Conservation (phyloP, 2,113 vertebrate genomes). For the Solenodon paradoxus region DNA sequence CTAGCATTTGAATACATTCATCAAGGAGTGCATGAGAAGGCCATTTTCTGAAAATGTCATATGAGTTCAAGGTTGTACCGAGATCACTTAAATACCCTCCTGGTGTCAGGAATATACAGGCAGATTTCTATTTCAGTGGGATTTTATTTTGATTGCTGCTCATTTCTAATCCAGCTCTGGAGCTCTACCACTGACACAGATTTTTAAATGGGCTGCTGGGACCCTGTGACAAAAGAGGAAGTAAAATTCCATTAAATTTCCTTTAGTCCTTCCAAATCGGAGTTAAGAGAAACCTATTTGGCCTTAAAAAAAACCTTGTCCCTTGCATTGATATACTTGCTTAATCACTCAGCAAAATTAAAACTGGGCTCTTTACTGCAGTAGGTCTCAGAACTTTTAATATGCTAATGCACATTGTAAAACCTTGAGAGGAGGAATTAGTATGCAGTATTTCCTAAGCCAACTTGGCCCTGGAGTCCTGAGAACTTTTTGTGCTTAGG, state of each 20-base stretch:
- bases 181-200: not conserved
- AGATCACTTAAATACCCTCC: not conserved
- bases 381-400: constrained; percentile 60
- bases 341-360: constrained; percentile 30
- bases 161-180: not conserved
- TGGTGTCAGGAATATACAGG: not conserved
- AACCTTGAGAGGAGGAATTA: constrained; percentile 4
- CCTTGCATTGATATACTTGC: constrained; percentile 24
- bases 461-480: constrained; percentile 57
- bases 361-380: constrained; percentile 39
- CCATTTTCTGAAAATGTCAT: not conserved
- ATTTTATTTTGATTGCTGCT: constrained; percentile 18
- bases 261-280: not conserved
- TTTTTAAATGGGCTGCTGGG: not conserved
- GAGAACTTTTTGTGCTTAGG: constrained; percentile 60
- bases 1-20: not conserved
- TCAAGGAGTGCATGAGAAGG: not conserved
- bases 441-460: constrained; percentile 42
- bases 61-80: not conserved
- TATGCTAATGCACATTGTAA: constrained; percentile 66
- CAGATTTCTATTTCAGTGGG: not conserved
- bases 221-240: not conserved
- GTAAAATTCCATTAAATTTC: constrained; percentile 21
- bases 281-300: not conserved
- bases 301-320: constrained; percentile 28